Conservation (phyloP, 2,888 invertebrate species). For the Tineola bisselliella region DNA sequence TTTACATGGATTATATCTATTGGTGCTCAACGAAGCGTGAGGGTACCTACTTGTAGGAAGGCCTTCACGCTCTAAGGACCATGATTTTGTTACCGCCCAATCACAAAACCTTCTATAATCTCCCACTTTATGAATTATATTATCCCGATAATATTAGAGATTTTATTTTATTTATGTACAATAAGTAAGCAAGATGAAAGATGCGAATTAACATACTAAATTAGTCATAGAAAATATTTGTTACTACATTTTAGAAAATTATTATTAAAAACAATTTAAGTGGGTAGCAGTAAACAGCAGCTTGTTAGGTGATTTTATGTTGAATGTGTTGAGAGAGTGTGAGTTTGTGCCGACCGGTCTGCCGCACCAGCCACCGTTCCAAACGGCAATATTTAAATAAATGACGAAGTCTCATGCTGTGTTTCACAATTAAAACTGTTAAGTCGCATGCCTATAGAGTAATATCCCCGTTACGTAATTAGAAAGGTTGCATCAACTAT, state of each 20-base stretch:
- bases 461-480: conserved; percentile 43
- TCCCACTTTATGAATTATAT: neutral
- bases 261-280: neutral
- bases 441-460: conserved; percentile 27
- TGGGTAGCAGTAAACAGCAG: neutral
- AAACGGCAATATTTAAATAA: conserved; percentile 52
- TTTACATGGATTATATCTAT: conserved; percentile 14
- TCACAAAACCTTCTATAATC: neutral
- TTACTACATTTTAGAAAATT: neutral
- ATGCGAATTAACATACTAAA: neutral
- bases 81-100: conserved; percentile 4
- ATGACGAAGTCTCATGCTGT: conserved; percentile 42
- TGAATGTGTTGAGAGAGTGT: neutral
- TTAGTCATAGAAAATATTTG: neutral
- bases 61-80: conserved; percentile 20
- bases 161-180: too few relatives aligned
- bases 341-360: conserved; percentile 41
- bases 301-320: neutral
- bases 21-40: conserved; percentile 20
- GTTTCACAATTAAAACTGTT: conserved; percentile 56
- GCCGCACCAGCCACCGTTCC: conserved; percentile 36
- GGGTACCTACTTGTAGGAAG: conserved; percentile 15
- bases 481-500: conserved; percentile 23
- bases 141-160: too few relatives aligned
- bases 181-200: neutral